Evolutionary conservation across 2,113 vertebrate genomes (phyloP).

Genomic region (Opisthocomus hoazin): DNA sequence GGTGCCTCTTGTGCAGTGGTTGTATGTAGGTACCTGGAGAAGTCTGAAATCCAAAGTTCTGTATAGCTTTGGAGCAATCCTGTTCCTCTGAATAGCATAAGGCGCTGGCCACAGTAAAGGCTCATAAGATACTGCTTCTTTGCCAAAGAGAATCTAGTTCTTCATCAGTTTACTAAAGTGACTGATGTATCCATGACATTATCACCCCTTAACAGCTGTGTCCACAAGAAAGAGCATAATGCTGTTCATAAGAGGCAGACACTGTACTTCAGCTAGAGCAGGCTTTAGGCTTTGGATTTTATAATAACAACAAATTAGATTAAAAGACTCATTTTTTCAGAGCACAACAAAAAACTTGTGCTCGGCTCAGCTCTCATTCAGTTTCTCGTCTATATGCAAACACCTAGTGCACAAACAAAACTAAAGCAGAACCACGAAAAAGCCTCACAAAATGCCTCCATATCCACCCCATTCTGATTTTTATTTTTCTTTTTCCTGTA

Average conservation of each 20-base stretch:
- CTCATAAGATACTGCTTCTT: neutral
- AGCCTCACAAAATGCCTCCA: neutral
- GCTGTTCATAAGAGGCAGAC: neutral
- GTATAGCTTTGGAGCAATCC: neutral
- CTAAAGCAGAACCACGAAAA: neutral
- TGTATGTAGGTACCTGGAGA: neutral
- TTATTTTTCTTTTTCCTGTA: neutral
- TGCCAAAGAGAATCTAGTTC: neutral
- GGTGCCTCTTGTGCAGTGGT: neutral
- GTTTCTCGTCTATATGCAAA: constrained; percentile 4
- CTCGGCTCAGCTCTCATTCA: neutral
- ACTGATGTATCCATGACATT: neutral
- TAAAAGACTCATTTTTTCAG: neutral
- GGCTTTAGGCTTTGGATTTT: neutral
- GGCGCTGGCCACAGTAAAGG: neutral
- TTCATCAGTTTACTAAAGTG: neutral
- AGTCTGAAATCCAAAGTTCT: neutral
- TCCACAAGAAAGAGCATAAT: neutral
- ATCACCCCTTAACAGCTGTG: neutral
- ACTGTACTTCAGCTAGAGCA: neutral
- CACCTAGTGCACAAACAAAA: neutral
- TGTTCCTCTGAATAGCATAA: neutral
- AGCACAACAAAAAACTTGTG: neutral
- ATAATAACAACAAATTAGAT: neutral
- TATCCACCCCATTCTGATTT: neutral